Evolutionary conservation across 2,113 vertebrate species (phyloP).

Genomic region (Sinosuthora webbiana): DNA sequence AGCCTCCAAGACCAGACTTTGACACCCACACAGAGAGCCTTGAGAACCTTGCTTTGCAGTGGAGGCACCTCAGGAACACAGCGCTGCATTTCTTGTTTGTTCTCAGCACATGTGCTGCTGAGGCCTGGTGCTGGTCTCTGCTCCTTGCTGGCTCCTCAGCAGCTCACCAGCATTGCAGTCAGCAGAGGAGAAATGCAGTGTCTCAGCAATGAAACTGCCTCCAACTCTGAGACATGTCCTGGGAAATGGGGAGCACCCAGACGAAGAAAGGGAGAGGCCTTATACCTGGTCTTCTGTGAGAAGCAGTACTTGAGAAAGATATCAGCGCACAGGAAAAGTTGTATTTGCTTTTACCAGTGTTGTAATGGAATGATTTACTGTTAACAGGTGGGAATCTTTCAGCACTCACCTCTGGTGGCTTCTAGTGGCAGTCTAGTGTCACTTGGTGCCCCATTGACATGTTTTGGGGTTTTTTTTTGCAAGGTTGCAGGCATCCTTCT

Average conservation of each 20-base stretch:
- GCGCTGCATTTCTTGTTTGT: slow-evolving; percentile 12
- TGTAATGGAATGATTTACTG: slow-evolving; percentile 34
- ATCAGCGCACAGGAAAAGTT: background rate
- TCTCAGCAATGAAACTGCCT: slow-evolving; percentile 60
- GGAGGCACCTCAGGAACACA: background rate
- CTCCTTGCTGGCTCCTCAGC: slow-evolving; percentile 70
- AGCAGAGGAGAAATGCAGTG: slow-evolving; percentile 71
- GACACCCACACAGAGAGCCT: background rate
- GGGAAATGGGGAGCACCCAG: background rate
- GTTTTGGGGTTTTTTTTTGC: background rate
- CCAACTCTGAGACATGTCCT: slow-evolving; percentile 36
- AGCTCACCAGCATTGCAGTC: slow-evolving; percentile 69
- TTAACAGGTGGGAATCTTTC: slow-evolving; percentile 30
- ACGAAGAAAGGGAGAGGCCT: slow-evolving; percentile 47
- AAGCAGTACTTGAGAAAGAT: slow-evolving; percentile 56
- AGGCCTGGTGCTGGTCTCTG: slow-evolving; percentile 43
- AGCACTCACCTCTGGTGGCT: background rate
- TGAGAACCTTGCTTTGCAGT: background rate
- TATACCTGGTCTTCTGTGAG: slow-evolving; percentile 57
- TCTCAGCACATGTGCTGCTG: background rate
- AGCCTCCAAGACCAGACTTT: background rate
- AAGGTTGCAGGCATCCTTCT: background rate
- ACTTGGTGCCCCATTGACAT: background rate
- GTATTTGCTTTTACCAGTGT: slow-evolving; percentile 1
- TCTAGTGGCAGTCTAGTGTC: background rate